Conservation (phyloP, 2,888 invertebrate species). For the Calameuta filiformis region DNA sequence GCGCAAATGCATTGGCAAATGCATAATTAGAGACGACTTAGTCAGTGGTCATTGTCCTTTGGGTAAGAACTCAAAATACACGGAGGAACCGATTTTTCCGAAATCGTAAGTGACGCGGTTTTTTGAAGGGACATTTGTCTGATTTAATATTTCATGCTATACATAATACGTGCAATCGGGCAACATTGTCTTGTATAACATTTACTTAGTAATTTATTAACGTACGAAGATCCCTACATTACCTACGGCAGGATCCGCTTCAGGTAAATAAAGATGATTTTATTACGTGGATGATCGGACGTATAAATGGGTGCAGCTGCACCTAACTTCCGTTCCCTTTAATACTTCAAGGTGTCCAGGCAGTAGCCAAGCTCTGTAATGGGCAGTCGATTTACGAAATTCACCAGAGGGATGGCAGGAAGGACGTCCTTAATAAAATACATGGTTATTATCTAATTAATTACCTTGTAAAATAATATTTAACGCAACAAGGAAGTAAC, state of each 20-base stretch:
- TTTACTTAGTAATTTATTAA: too few species aligned
- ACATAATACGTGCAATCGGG: neutral
- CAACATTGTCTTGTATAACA: neutral
- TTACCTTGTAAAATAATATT: conserved; percentile 28
- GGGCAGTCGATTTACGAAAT: neutral
- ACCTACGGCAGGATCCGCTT: too few species aligned
- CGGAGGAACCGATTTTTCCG: conserved; percentile 18
- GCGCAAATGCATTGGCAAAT: neutral
- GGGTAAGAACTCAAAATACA: conserved; percentile 1
- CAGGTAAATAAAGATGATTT: too few species aligned
- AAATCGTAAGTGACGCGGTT: conserved; percentile 13
- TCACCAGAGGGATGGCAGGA: neutral
- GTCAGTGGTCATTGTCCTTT: neutral
- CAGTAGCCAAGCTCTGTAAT: too few species aligned
- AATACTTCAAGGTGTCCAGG: too few species aligned
- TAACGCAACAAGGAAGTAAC: conserved; percentile 14
- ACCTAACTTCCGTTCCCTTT: too few species aligned
- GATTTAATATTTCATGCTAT: neutral
- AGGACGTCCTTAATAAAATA: conserved; percentile 2
- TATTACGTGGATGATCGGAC: too few species aligned
- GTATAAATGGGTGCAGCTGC: too few species aligned
- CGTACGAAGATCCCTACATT: too few species aligned
- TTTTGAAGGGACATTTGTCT: neutral
- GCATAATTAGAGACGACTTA: neutral
- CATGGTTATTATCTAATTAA: conserved; percentile 25